Conservation (phyloP, 1,140 invertebrate genomes). For the Ectropis grisescens region DNA sequence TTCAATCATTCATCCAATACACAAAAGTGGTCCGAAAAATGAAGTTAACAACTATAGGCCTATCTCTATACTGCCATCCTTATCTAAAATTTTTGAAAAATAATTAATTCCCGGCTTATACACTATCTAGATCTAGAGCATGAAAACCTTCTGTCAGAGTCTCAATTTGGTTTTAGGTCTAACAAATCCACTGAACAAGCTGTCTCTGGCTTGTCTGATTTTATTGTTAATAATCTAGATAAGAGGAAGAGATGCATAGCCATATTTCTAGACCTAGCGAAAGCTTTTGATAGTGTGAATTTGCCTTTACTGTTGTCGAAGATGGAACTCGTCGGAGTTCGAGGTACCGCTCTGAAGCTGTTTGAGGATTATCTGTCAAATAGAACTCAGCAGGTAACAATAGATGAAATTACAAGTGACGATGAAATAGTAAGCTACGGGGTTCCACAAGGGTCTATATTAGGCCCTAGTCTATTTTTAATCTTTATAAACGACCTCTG, state of each 20-base stretch:
- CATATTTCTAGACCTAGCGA: conserved; percentile 1
- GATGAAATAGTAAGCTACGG: conserved; percentile 2
- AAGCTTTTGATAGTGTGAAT: conserved; percentile 2
- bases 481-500: conserved; percentile 10
- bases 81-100: conserved; percentile 11
- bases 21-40: background rate
- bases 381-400: conserved; percentile 9
- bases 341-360: background rate
- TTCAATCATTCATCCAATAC: background rate
- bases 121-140: conserved; percentile 8
- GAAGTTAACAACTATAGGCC: background rate
- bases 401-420: conserved; percentile 4
- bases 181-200: conserved; percentile 8
- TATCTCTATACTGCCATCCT: conserved; percentile 1
- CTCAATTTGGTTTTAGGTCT: conserved; percentile 10
- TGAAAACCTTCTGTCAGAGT: conserved; percentile 3
- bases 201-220: conserved; percentile 2
- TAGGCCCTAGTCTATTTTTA: conserved; percentile 9
- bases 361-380: conserved; percentile 3
- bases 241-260: background rate
- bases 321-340: background rate
- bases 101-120: conserved; percentile 7
- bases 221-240: conserved; percentile 4
- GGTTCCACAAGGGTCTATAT: conserved; percentile 11
- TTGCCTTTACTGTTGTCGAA: background rate